phyloP scores from a whole-genome alignment of 2,113 vertebrate species.

The Periophthalmodon schlosseri region DNA sequence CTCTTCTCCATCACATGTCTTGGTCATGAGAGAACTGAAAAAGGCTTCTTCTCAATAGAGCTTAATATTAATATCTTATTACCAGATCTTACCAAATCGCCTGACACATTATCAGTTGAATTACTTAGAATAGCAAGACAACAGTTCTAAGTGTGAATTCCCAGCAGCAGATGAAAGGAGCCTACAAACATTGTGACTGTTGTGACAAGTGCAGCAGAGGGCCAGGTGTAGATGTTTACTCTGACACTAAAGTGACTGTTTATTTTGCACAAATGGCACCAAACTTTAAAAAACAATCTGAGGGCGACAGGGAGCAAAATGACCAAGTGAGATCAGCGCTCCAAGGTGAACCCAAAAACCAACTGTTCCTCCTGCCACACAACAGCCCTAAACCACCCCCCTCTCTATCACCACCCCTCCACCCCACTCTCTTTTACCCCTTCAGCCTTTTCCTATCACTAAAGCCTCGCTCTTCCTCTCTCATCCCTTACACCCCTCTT shows the following conservation, averaged over 20 bases:
- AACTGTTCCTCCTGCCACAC: conserved; percentile 45
- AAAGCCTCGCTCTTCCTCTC: neutral
- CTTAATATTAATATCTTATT: conserved; percentile 45
- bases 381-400: conserved; percentile 34
- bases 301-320: conserved; percentile 1
- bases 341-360: conserved; percentile 43
- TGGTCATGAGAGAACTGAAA: conserved; percentile 38
- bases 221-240: conserved; percentile 61
- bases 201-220: conserved; percentile 30
- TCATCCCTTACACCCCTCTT: conserved; percentile 8
- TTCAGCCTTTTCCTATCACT: neutral
- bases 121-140: neutral
- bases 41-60: conserved; percentile 69
- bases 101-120: conserved; percentile 27
- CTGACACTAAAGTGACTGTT: conserved; percentile 45
- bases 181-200: conserved; percentile 31
- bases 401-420: neutral
- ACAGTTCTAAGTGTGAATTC: conserved; percentile 22
- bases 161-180: conserved; percentile 41
- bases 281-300: neutral
- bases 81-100: conserved; percentile 54
- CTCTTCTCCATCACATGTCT: conserved; percentile 1
- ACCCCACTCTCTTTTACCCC: neutral
- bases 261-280: conserved; percentile 48
- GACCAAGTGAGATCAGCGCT: conserved; percentile 39